phyloP scores from a whole-genome alignment of 1,140 invertebrate species.

The Macrobrachium rosenbergii region DNA sequence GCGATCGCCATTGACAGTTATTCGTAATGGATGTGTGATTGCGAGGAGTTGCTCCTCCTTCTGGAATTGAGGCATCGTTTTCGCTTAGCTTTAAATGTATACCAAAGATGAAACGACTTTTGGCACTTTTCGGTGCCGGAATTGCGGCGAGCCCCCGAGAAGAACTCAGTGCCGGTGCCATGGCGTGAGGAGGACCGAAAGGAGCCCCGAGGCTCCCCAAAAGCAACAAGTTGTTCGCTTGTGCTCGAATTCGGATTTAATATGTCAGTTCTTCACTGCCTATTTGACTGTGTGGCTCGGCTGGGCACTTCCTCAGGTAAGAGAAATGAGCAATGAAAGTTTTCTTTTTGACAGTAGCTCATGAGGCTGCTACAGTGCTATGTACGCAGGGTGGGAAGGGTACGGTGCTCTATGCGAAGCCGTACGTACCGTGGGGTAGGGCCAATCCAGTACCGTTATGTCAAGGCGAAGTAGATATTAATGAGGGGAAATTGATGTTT shows the following conservation, averaged over 20 bases:
- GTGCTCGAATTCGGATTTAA: slow-evolving; percentile 59
- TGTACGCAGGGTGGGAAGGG: neutral
- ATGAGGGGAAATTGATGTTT: too few relatives aligned
- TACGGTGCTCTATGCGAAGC: neutral
- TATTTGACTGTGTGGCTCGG: slow-evolving; percentile 56
- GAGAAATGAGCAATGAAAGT: neutral
- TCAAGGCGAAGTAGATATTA: neutral
- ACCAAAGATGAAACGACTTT: slow-evolving; percentile 31
- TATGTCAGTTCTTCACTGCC: slow-evolving; percentile 54
- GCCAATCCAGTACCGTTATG: slow-evolving; percentile 1
- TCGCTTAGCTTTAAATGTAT: slow-evolving; percentile 34
- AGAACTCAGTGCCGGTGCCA: neutral
- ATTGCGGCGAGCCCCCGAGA: slow-evolving; percentile 20
- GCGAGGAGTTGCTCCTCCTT: too few relatives aligned
- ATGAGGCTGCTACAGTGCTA: too few relatives aligned
- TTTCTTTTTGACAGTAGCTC: neutral
- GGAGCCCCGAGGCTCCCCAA: neutral
- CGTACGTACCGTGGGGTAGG: neutral
- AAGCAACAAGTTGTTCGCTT: slow-evolving; percentile 40
- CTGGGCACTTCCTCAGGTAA: slow-evolving; percentile 55
- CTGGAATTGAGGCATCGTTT: too few relatives aligned
- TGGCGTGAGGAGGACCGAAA: slow-evolving; percentile 5
- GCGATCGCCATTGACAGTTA: too few relatives aligned
- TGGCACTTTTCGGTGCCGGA: slow-evolving; percentile 12
- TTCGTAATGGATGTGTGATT: too few relatives aligned